These are phyloP conservation scores for Andricus quercusramuli DNA, from an alignment of 2,888 invertebrate genomes.

Conservation along the genomic window DNA sequence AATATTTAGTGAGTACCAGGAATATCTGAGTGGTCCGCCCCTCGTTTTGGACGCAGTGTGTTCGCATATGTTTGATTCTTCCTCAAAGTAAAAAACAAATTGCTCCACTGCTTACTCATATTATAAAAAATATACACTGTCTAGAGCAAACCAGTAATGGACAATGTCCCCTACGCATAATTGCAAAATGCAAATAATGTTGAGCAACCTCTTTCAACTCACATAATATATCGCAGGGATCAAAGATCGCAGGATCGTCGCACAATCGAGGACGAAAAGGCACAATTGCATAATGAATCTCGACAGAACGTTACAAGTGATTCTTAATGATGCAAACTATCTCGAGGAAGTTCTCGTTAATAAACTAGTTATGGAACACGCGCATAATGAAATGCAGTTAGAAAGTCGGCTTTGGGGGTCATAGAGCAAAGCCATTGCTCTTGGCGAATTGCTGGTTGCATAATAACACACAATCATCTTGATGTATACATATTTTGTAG, in stretches of 20 bases:
- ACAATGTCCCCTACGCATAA: neutral
- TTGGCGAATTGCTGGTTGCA: slow-evolving; percentile 46
- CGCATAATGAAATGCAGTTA: slow-evolving; percentile 58
- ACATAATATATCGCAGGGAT: neutral
- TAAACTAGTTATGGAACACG: slow-evolving; percentile 41
- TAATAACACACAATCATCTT: slow-evolving; percentile 38
- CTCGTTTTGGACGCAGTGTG: too few relatives aligned
- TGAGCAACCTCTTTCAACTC: neutral
- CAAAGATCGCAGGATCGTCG: slow-evolving; percentile 20
- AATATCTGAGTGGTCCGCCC: too few relatives aligned
- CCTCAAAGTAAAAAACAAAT: too few relatives aligned
- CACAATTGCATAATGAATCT: slow-evolving; percentile 12
- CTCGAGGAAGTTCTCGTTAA: slow-evolving; percentile 47
- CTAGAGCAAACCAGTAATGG: too few relatives aligned
- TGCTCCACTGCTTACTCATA: too few relatives aligned
- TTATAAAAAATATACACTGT: too few relatives aligned
- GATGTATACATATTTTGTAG: slow-evolving; percentile 35
- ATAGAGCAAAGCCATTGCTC: slow-evolving; percentile 67
- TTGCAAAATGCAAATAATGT: neutral
- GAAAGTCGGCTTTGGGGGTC: slow-evolving; percentile 67
- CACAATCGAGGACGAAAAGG: slow-evolving; percentile 15
- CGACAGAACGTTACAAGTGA: slow-evolving; percentile 28
- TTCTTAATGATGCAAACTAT: slow-evolving; percentile 41
- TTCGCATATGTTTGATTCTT: too few relatives aligned
- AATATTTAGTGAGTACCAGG: too few relatives aligned